A percentile compares a stretch with the other conserved stretches of the same genome.
These are phyloP conservation scores for Peromyscus polionotus DNA, from an alignment of 2,113 vertebrate genomes.

Conservation along the genomic window DNA sequence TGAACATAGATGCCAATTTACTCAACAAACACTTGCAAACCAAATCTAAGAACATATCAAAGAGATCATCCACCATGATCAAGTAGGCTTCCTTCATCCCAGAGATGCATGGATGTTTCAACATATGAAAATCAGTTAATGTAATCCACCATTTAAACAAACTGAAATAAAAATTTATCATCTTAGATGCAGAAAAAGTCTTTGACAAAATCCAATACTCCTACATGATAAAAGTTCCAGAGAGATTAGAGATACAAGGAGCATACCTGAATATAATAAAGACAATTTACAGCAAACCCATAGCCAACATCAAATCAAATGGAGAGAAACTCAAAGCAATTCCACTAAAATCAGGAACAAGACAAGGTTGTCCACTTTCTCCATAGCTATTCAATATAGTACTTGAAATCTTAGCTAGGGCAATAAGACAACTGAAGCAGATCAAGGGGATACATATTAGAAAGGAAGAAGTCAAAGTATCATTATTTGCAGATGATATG, in stretches of 20 bases:
- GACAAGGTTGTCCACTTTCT: background rate
- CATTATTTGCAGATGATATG: background rate
- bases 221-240: background rate
- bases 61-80: background rate
- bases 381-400: background rate
- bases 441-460: background rate
- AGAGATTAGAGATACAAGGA: background rate
- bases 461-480: background rate
- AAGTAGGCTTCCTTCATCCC: background rate
- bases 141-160: background rate
- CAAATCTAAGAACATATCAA: background rate
- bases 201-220: background rate
- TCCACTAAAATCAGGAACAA: background rate
- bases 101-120: background rate
- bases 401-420: background rate
- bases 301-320: background rate
- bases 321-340: background rate
- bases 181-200: background rate
- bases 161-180: background rate
- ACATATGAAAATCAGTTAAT: background rate
- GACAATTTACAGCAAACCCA: background rate
- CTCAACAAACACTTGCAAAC: background rate
- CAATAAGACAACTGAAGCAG: background rate
- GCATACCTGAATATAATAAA: background rate
- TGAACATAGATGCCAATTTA: background rate